Evolutionary conservation across 2,113 vertebrate species (phyloP).

Genomic region (Recurvirostra avosetta): DNA sequence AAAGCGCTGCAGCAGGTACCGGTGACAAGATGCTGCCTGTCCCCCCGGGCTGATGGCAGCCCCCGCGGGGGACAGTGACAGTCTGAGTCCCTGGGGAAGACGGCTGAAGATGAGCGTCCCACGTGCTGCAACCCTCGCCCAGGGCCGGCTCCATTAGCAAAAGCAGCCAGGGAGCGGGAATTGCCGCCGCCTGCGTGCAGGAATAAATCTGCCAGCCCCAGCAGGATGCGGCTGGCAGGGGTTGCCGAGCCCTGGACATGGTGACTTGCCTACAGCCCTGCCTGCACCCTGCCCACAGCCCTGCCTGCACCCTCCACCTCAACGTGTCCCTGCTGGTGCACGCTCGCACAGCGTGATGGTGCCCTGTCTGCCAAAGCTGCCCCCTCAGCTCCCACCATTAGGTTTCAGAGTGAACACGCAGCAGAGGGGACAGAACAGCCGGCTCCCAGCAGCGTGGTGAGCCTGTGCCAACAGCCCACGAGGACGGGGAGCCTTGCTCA

Average conservation of each 20-base stretch:
- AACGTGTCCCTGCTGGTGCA: not conserved
- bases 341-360: rapidly evolving
- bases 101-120: not conserved
- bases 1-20: not conserved
- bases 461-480: constrained; percentile 8
- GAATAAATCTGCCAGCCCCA: not conserved
- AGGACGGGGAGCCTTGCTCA: not conserved
- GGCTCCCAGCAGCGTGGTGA: not conserved
- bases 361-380: not conserved
- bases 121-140: not conserved
- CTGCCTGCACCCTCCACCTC: not conserved
- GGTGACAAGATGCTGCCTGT: constrained; percentile 1
- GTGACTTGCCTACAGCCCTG: not conserved
- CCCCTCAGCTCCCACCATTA: constrained; percentile 12
- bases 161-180: not conserved
- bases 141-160: not conserved
- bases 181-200: not conserved
- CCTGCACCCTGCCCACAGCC: not conserved
- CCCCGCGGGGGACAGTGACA: not conserved
- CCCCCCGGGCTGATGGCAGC: constrained; percentile 18
- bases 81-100: not conserved
- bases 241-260: not conserved
- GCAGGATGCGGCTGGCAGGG: not conserved
- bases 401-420: not conserved
- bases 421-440: constrained; percentile 3